Conservation (phyloP, 2,888 invertebrate genomes). For the Gerris lacustris region DNA sequence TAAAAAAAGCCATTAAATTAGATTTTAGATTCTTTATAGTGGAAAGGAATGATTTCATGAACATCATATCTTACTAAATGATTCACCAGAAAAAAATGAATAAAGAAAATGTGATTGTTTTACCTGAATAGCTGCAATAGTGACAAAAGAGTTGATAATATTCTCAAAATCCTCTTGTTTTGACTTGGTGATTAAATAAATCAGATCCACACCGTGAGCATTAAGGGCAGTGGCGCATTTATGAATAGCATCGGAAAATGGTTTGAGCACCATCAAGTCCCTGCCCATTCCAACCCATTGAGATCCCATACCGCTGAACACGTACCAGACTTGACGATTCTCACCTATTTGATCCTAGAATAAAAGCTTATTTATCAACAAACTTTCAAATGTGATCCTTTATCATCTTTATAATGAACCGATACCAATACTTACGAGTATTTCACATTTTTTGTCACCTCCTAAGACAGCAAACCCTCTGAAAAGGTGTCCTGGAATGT, state of each 20-base stretch:
- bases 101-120: too few relatives aligned
- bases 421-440: conserved; percentile 35
- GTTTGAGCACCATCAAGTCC: conserved; percentile 67
- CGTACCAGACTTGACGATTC: conserved; percentile 77
- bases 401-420: too few relatives aligned
- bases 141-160: conserved; percentile 79
- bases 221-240: conserved; percentile 59
- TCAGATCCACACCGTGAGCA: conserved; percentile 70
- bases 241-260: conserved; percentile 64
- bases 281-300: conserved; percentile 96
- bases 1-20: too few relatives aligned
- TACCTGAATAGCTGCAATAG: conserved; percentile 85
- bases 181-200: conserved; percentile 61
- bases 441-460: conserved; percentile 42
- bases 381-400: too few relatives aligned
- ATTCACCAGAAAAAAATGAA: too few relatives aligned
- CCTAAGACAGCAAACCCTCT: conserved; percentile 71
- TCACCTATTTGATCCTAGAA: conserved; percentile 36
- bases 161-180: conserved; percentile 69
- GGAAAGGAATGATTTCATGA: too few relatives aligned
- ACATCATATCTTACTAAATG: too few relatives aligned
- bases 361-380: neutral
- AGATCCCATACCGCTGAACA: conserved; percentile 96
- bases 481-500: conserved; percentile 62
- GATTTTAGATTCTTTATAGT: too few relatives aligned